Base-by-base conservation (phyloP, 1,140 invertebrate genomes). In the Oedothorax gibbosus region DNA sequence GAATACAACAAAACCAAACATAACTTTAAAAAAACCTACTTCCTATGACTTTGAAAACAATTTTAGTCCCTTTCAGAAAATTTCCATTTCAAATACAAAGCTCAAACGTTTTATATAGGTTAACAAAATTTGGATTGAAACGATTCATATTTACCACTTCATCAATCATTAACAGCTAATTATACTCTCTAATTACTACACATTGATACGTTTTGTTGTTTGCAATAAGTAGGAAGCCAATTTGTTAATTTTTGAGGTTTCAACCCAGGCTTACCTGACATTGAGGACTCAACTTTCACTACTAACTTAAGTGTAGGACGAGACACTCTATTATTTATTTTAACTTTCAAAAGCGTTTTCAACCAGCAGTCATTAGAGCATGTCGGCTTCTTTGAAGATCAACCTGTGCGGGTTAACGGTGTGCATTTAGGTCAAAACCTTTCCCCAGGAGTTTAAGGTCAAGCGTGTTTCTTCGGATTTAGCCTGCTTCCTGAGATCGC, bases 351-450 rank as follows among this genome's bases (percentile, higher is more conserved):
- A 71, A 60, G 60, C 11, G 53, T 54, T 56, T 64, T 79, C 64
- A 68, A 79, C 68, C 66, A 53, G 21, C 15, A 68, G 50, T 68
- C 77, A 68, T 79, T 79, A 66, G 77, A 35, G 62, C 21, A 18
- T 56, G 60, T 8, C 75, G 75, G 75, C 75, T 50, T 65, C 18
- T 77, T 77, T 77, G 75, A 77, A 64, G 60, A 65, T 5, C n/a
- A n/a, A 62, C 75, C 54, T 77, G 75, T 60, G 49, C 21, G 51
- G 14, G 62, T 79, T 66, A 79, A 68, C 64, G 9, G 69, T 57
- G 77, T 68, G 62, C 62, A 79, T 79, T 66, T 79, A 79, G 77
- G 77, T 79, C 77, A 79, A 79, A 79, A 79, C 77, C 77, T 66
- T 57, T 12, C n/a, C 2, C 53, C 53, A 18, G 14, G 64, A 79